Base-by-base conservation (phyloP, 92 coral and sea anemone genomes). In the Zoanthus sociatus region DNA sequence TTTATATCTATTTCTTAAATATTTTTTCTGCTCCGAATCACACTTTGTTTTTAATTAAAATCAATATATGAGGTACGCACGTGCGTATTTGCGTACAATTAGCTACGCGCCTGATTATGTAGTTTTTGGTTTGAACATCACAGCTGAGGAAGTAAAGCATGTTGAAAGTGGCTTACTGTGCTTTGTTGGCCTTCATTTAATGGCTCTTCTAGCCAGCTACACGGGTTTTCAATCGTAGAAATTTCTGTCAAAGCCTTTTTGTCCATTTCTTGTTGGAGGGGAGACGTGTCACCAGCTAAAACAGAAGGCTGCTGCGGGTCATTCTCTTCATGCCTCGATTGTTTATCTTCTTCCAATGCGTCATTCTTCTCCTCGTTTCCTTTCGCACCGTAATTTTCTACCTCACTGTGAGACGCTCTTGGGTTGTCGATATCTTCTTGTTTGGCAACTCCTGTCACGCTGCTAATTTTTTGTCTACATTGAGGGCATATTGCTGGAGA, bases 401-500 rank as follows among this genome's bases (percentile, higher is more conserved):
- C 20, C 68, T 60, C 68, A 16, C 68, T 60, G 20, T 60, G 20
- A 60, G 68, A 60, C 68, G 17, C 68, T 60, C 68, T 60, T 60
- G 14, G 68, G 68, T 60, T 60, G 68, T 60, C 67, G 58, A 76
- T 76, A 37, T 76, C 60, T 76, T 51, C 30, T 77, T 77, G 61
- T 44, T 77, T 77, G 61, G 83, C 83, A 77, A 47, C 83, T 77
- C 61, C 30, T 77, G 83, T 37, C 61, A 77, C 44, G 81, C 69
- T 77, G 67, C 60, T 17, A 16, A 44, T 48, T 77, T 21, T 77
- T 77, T 77, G 83, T 47, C 83, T 77, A 16, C 83, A 77, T 67
- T 48, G 64, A 44, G 66, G 83, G 68, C 68, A 60, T 60, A 60
- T 60, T 60, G 68, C 68, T 60, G 17, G 7, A 60, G 68, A 60